phyloP scores from a whole-genome alignment of 2,888 invertebrate genomes.

The Trilocha varians region DNA sequence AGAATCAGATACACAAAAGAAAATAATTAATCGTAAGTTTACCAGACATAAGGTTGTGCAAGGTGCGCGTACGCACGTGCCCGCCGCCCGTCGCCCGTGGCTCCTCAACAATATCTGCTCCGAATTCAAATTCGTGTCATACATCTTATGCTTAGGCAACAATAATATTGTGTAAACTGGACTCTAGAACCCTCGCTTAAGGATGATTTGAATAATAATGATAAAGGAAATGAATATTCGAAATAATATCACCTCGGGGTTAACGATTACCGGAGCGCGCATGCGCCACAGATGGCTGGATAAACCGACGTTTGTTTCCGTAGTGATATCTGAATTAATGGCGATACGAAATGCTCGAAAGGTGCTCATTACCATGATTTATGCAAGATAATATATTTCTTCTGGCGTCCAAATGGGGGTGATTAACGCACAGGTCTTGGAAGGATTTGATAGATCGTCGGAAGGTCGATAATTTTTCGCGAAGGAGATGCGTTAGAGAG shows the following conservation, averaged over 20 bases:
- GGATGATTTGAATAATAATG: slow-evolving; percentile 61
- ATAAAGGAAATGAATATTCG: slow-evolving; percentile 68
- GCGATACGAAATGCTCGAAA: slow-evolving; percentile 69
- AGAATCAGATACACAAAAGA: slow-evolving; percentile 25
- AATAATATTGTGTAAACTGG: slow-evolving; percentile 48
- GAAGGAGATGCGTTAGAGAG: not conserved
- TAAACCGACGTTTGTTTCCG: slow-evolving; percentile 73
- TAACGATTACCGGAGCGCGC: slow-evolving; percentile 72
- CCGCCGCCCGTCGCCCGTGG: slow-evolving; percentile 59
- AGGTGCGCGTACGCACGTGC: slow-evolving; percentile 70
- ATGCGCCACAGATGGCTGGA: slow-evolving; percentile 69
- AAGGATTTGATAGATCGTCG: slow-evolving; percentile 7
- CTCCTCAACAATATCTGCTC: slow-evolving; percentile 57
- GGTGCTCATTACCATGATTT: slow-evolving; percentile 73
- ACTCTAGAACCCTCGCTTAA: slow-evolving; percentile 52
- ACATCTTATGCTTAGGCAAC: slow-evolving; percentile 54
- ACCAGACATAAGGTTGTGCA: slow-evolving; percentile 49
- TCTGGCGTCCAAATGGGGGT: slow-evolving; percentile 44
- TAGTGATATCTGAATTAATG: slow-evolving; percentile 74
- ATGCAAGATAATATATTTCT: slow-evolving; percentile 66
- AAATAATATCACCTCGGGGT: slow-evolving; percentile 74
- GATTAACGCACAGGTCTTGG: slow-evolving; percentile 37
- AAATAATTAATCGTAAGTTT: slow-evolving; percentile 46
- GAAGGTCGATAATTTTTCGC: not conserved
- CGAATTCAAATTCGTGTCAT: slow-evolving; percentile 69